These are phyloP conservation scores for Stigmatopora nigra DNA, from an alignment of 2,113 vertebrate genomes.

Conservation along the genomic window DNA sequence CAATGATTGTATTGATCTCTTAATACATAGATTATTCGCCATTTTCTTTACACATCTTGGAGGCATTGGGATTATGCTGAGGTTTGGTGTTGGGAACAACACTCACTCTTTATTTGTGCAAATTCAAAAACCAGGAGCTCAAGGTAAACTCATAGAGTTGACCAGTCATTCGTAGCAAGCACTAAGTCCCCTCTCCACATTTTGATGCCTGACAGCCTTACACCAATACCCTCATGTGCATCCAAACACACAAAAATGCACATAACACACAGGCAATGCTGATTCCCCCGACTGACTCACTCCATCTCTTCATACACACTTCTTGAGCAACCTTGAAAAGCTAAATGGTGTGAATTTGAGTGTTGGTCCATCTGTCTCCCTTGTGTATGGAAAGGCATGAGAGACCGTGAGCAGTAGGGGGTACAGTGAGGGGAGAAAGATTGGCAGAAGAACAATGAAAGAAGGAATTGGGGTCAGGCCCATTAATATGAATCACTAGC, in stretches of 20 bases:
- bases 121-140: conserved; percentile 38
- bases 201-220: conserved; percentile 40
- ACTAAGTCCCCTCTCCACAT: conserved; percentile 58
- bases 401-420: conserved; percentile 45
- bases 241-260: conserved; percentile 28
- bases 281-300: conserved; percentile 37
- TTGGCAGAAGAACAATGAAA: conserved; percentile 50
- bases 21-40: not conserved
- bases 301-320: conserved; percentile 51
- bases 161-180: conserved; percentile 60
- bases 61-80: conserved; percentile 12
- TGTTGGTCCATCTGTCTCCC: conserved; percentile 66
- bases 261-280: conserved; percentile 23
- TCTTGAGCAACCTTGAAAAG: conserved; percentile 64
- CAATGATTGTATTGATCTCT: not conserved
- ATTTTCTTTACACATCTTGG: not conserved
- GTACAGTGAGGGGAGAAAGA: conserved; percentile 28
- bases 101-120: conserved; percentile 60
- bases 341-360: conserved; percentile 71
- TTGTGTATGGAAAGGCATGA: conserved; percentile 56
- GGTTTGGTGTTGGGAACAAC: conserved; percentile 18
- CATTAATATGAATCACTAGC: conserved; percentile 67
- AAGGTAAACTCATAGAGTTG: conserved; percentile 64
- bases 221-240: conserved; percentile 31
- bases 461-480: conserved; percentile 51